Conservation (phyloP, 1,140 invertebrate species). For the Mya arenaria region DNA sequence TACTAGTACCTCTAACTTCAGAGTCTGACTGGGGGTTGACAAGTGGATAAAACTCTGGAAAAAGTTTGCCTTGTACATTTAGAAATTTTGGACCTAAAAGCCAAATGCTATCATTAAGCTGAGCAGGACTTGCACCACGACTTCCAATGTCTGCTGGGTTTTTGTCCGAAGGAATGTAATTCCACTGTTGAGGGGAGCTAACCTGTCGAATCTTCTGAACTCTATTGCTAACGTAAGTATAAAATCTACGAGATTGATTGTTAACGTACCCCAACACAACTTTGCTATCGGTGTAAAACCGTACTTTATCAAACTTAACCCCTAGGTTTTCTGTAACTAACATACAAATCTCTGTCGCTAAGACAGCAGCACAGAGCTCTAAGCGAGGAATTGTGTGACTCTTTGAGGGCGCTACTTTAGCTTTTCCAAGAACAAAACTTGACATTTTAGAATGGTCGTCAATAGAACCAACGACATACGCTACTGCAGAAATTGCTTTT, state of each 20-base stretch:
- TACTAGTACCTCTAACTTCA: slow-evolving; percentile 6
- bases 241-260: slow-evolving; percentile 56
- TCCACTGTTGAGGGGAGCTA: slow-evolving; percentile 44
- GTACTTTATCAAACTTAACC: slow-evolving; percentile 19
- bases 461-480: slow-evolving; percentile 59
- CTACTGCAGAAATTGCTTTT: slow-evolving; percentile 67
- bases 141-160: slow-evolving; percentile 60
- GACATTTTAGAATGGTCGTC: not conserved
- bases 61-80: not conserved
- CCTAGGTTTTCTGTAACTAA: slow-evolving; percentile 20
- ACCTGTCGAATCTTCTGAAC: slow-evolving; percentile 30
- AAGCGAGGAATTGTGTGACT: slow-evolving; percentile 41
- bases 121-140: not conserved
- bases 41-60: not conserved
- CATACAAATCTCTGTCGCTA: slow-evolving; percentile 42
- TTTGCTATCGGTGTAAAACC: slow-evolving; percentile 53
- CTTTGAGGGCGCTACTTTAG: slow-evolving; percentile 33
- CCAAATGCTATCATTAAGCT: slow-evolving; percentile 26
- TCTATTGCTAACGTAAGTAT: slow-evolving; percentile 56
- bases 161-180: slow-evolving; percentile 34
- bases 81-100: slow-evolving; percentile 35
- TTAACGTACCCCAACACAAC: slow-evolving; percentile 55
- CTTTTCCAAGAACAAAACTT: slow-evolving; percentile 43
- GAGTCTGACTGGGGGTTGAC: slow-evolving; percentile 32
- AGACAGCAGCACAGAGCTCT: slow-evolving; percentile 34